Percentiles rank a stretch among this genome's conserved stretches.
These are phyloP conservation scores for Grammomys dolichurus DNA, from an alignment of 2,113 vertebrate genomes.

Conservation along the genomic window DNA sequence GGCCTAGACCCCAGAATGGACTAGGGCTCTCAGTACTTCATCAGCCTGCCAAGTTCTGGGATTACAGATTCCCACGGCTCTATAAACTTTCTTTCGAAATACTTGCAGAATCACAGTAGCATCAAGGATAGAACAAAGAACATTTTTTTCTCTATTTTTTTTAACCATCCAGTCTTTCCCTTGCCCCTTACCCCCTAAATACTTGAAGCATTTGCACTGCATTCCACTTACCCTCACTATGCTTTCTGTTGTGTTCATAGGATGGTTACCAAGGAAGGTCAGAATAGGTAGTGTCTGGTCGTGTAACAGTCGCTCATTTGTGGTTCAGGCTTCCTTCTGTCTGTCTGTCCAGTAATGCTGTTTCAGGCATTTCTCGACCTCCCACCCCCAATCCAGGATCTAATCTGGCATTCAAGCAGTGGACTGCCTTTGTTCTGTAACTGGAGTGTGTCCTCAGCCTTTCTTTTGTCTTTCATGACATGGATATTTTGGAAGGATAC, in stretches of 20 bases:
- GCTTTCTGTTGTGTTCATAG: not conserved
- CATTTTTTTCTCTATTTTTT: not conserved
- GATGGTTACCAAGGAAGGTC: not conserved
- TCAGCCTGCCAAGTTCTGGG: not conserved
- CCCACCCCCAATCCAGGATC: not conserved
- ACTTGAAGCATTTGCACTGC: not conserved
- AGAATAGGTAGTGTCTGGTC: not conserved
- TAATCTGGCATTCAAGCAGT: not conserved
- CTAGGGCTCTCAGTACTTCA: not conserved
- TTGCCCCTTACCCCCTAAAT: not conserved
- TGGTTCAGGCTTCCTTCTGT: slow-evolving; percentile 26
- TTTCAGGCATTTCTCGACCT: not conserved
- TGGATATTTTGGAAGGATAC: not conserved
- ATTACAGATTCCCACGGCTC: not conserved
- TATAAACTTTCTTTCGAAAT: not conserved
- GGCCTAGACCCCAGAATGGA: not conserved
- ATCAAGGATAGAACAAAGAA: not conserved
- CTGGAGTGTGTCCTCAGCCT: not conserved
- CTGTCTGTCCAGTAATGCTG: not conserved
- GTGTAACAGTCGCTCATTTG: not conserved
- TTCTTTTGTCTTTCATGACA: not conserved
- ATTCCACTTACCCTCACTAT: not conserved
- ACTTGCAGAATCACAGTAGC: slow-evolving; percentile 15
- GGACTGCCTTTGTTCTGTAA: not conserved
- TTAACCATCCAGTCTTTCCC: not conserved